These are phyloP conservation scores for Kryptopterus vitreolus DNA, from an alignment of 2,797 vertebrate genomes.

Conservation along the genomic window DNA sequence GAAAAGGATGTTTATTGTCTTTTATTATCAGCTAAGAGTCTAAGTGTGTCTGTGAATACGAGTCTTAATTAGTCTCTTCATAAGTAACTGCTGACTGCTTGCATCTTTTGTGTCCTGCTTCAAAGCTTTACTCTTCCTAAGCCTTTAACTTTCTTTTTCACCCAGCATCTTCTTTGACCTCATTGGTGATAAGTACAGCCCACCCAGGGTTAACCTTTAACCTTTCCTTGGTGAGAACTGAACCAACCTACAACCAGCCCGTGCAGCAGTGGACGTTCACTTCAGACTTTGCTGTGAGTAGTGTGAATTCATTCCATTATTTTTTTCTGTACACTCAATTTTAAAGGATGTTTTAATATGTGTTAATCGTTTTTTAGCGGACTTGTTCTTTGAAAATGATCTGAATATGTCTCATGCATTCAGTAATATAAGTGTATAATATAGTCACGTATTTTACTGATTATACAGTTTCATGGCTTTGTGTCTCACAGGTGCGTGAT, in stretches of 20 bases:
- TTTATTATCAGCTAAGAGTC: not conserved
- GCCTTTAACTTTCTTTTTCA: conserved; percentile 13
- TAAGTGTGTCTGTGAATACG: not conserved
- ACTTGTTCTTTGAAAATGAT: not conserved
- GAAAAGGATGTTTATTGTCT: not conserved
- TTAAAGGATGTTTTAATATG: not conserved
- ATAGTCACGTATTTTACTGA: not conserved
- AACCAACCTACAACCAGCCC: conserved; percentile 86
- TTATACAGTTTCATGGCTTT: not conserved
- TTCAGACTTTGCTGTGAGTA: conserved; percentile 91
- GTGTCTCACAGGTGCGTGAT: conserved; percentile 81
- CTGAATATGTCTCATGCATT: not conserved
- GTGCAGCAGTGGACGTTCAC: conserved; percentile 89
- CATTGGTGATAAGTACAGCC: conserved; percentile 83
- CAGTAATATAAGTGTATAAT: not conserved
- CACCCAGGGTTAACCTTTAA: conserved; percentile 87
- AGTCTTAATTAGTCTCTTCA: conserved; percentile 25
- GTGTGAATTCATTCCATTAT: not conserved
- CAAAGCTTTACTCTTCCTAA: not conserved
- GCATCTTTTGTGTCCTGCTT: not conserved
- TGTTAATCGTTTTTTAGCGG: not conserved
- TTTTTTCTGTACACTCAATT: not conserved
- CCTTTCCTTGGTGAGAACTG: conserved; percentile 82
- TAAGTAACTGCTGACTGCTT: not conserved
- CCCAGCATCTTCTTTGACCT: conserved; percentile 76